Percentiles rank a stretch among this genome's conserved stretches.
phyloP scores from a whole-genome alignment of 2,113 vertebrate species.

The Centropus bengalensis region DNA sequence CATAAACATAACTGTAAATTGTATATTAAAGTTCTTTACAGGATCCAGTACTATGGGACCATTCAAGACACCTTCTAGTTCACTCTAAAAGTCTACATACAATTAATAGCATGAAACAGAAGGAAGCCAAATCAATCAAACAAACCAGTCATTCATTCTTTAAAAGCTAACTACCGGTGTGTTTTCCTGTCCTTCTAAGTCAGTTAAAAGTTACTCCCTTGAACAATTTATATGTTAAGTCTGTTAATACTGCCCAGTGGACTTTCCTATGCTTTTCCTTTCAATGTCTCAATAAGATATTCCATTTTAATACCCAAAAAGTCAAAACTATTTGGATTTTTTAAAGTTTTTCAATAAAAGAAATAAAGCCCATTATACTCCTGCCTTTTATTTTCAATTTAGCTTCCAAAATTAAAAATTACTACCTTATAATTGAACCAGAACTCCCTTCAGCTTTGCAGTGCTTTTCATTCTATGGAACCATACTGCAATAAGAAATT shows the following conservation, averaged over 20 bases:
- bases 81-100: not conserved
- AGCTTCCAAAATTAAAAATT: slow-evolving; percentile 48
- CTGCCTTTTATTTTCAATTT: slow-evolving; percentile 61
- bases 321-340: not conserved
- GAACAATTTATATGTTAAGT: not conserved
- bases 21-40: not conserved
- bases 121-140: not conserved
- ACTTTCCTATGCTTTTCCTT: not conserved
- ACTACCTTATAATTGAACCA: slow-evolving; percentile 16
- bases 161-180: not conserved
- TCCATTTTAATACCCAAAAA: slow-evolving; percentile 15
- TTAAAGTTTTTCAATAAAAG: not conserved
- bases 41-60: not conserved
- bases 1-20: not conserved
- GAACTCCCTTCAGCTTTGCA: slow-evolving; percentile 39
- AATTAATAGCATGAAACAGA: not conserved
- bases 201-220: not conserved
- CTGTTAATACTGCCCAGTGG: not conserved
- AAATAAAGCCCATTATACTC: slow-evolving; percentile 10
- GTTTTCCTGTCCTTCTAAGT: not conserved
- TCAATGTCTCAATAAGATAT: not conserved
- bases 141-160: not conserved
- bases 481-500: not conserved
- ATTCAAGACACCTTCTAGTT: not conserved
- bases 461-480: slow-evolving; percentile 10